A percentile compares a stretch with the other conserved stretches of the same genome.
These are phyloP conservation scores for Chitala chitala DNA, from an alignment of 2,113 vertebrate species.

Conservation along the genomic window DNA sequence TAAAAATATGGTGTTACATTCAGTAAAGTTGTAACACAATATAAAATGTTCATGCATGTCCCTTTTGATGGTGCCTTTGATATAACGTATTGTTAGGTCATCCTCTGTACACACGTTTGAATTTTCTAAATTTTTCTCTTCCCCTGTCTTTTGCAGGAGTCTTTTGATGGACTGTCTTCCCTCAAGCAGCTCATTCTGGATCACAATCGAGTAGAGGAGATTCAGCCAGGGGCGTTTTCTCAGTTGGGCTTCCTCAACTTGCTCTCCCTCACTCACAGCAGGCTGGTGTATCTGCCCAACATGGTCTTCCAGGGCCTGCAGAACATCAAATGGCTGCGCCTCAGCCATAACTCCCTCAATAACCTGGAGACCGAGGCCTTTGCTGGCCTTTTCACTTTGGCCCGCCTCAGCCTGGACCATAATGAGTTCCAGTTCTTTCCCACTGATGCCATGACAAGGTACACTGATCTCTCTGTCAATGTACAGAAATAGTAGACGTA, in stretches of 20 bases:
- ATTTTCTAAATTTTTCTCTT: background rate
- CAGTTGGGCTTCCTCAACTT: slow-evolving; percentile 78
- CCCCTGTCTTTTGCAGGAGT: slow-evolving; percentile 58
- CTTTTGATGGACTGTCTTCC: slow-evolving; percentile 78
- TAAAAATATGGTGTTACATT: too few relatives aligned
- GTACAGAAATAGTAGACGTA: too few relatives aligned
- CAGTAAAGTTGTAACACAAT: too few relatives aligned
- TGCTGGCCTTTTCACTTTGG: slow-evolving; percentile 73
- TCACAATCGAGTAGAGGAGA: slow-evolving; percentile 79
- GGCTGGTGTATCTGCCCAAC: slow-evolving; percentile 84
- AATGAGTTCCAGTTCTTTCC: slow-evolving; percentile 88
- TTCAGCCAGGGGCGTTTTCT: slow-evolving; percentile 79
- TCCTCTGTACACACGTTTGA: background rate
- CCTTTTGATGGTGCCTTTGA: background rate
- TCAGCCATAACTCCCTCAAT: slow-evolving; percentile 84
- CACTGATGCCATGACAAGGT: slow-evolving; percentile 73
- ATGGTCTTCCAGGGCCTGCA: slow-evolving; percentile 89
- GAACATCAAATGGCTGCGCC: slow-evolving; percentile 75
- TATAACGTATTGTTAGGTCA: background rate
- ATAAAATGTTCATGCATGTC: too few relatives aligned
- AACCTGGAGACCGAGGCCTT: slow-evolving; percentile 81
- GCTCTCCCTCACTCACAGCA: slow-evolving; percentile 77
- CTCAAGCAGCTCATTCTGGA: slow-evolving; percentile 78
- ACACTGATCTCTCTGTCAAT: background rate
- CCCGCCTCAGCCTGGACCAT: slow-evolving; percentile 81